Evolutionary conservation across 2,113 vertebrate genomes (phyloP), one percentile per base, ranked within the genome.

Genomic region (Chiloscyllium plagiosum): DNA sequence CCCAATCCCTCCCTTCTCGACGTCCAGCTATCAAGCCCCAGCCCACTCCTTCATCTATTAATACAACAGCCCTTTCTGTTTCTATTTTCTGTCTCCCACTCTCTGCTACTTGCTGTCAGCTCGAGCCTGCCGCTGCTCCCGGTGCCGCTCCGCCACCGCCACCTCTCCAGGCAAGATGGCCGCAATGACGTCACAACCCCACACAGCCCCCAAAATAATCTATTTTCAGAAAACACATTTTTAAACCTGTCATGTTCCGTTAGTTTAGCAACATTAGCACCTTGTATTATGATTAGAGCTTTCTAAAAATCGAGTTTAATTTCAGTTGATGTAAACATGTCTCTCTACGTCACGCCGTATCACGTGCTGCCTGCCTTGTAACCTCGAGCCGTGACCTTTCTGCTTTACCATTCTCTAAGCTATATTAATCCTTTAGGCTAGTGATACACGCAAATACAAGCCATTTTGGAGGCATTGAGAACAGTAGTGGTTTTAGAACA

Each of bases 81-180:
- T 96, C 96, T 96, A 61, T 0, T 5, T 70, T 72, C 29, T 37
- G 87, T 47, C 42, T 72, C 96, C 56, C 42, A 0, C 2, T 26
- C 47, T 56, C 22, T 47, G 37, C 24, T 50, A n/a, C 89, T 65
- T 15, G 3, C 33, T 93, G 26, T 5, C 50, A 61, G 87, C 26
- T 42, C 29, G 87, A 52, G 52, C 12, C 52, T 26, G 26, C 93
- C 95, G 85, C 70, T 96, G 10, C n/a, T 33, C 96, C 69, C 85
- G 10, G 13, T 10, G 33, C 78, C 86, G 86, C 50, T 29, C 86
- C 97, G 87, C 95, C 94, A 97, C 97, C n/a, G n/a, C n/a, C 97
- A 97, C 98, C 98, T 97, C 83, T 86, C 96, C 96, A 96, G 96
- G 96, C 94, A 96, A 95, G 96, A 96, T 97, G 97, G 89, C 89